Base-by-base conservation (phyloP, 2,888 invertebrate genomes). In the Agrilus biguttatus region DNA sequence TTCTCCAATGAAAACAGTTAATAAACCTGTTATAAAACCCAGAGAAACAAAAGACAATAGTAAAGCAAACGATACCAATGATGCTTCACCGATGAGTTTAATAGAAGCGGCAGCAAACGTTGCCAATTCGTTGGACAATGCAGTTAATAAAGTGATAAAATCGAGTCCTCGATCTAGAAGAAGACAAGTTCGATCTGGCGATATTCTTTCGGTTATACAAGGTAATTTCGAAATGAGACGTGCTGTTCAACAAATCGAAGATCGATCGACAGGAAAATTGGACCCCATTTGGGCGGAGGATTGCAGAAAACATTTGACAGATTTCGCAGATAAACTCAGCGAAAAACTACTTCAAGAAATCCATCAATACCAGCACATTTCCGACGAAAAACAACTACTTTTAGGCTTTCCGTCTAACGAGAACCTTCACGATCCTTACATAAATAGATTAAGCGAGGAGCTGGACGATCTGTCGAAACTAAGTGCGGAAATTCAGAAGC, bases 271-370 rank as follows among this genome's bases (percentile, higher is more conserved):
- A 5, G 61, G 62, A n/a, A 47, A 62, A 14, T 47, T 63, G 28
- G 53, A 52, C 8, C 17, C 51, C 8, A 56, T 53, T 12, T 80
- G 80, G 79, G 72, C 72, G 42, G 76, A 78, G 52, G 78, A 80
- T 49, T 77, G 78, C 49, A 72, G 74, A 48, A 77, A 77, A 53
- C 82, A 85, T 58, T 68, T 86, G 47, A 79, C 80, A 2, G 83
- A 85, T 54, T 85, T 86, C 55, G 85, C 86, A 2, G 86, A 87
- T 57, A 80, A 82, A 58, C 66, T 87, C n/a, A 83, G 83, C 57
- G 84, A 84, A 57, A 85, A 85, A 59, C 66, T 88, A 47, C 71
- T 85, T 43, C 78, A 81, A 49, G 85, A 87, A 65, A 78, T 86
- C 48, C 84, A 86, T 56, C 61, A 73, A 65, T 60, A 76, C 67